phyloP scores from a whole-genome alignment of 2,113 vertebrate genomes.

The Sinocyclocheilus anshuiensis region DNA sequence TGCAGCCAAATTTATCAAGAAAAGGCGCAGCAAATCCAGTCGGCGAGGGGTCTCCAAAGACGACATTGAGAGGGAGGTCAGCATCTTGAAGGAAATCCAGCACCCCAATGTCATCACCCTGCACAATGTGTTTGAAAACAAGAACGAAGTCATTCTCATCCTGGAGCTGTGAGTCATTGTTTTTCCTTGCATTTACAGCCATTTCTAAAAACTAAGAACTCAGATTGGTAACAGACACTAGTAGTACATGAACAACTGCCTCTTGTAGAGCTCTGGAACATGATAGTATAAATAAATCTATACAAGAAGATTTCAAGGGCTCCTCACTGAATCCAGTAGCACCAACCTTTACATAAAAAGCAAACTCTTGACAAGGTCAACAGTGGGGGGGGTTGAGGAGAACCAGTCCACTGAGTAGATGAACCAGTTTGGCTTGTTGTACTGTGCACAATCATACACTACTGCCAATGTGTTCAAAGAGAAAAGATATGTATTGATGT shows the following conservation, averaged over 20 bases:
- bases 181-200: neutral
- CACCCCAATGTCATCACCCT: slow-evolving; percentile 95
- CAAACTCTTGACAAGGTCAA: slow-evolving; percentile 28
- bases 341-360: slow-evolving; percentile 28
- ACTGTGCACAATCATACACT: neutral
- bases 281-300: neutral
- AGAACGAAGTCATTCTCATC: slow-evolving; percentile 96
- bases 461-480: neutral
- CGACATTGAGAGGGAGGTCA: slow-evolving; percentile 94
- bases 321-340: slow-evolving; percentile 3
- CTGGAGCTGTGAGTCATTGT: slow-evolving; percentile 92
- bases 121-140: slow-evolving; percentile 94
- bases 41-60: slow-evolving; percentile 90
- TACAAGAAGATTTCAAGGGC: neutral
- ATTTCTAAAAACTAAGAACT: slow-evolving; percentile 1
- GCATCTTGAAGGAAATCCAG: slow-evolving; percentile 92
- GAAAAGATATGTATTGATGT: slow-evolving; percentile 15
- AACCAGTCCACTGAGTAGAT: slow-evolving; percentile 31
- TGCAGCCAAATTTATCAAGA: slow-evolving; percentile 97
- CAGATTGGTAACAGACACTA: neutral
- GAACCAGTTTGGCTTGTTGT: slow-evolving; percentile 42
- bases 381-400: neutral
- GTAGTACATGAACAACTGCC: neutral
- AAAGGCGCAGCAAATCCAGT: slow-evolving; percentile 91
- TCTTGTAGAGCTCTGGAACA: neutral